Percentiles rank a stretch among this genome's conserved stretches.
Evolutionary conservation across 2,113 vertebrate species (phyloP).

Genomic region (Takifugu flavidus): DNA sequence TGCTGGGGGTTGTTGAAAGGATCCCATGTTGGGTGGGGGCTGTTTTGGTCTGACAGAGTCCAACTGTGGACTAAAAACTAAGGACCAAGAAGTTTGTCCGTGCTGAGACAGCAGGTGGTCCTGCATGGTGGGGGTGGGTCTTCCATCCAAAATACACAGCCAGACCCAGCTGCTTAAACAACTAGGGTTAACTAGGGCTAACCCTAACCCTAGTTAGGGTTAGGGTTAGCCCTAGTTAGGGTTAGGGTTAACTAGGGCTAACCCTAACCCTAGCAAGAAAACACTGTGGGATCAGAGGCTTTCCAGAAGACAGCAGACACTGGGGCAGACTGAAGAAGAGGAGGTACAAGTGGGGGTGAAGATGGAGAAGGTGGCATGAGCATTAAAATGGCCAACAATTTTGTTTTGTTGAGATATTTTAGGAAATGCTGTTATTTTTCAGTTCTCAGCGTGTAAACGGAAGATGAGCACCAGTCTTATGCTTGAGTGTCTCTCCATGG

Average conservation of each 20-base stretch:
- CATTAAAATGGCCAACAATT: too few species aligned
- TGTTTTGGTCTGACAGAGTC: slow-evolving; percentile 18
- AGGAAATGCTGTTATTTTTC: too few species aligned
- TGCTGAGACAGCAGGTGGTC: slow-evolving; percentile 22
- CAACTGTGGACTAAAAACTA: slow-evolving; percentile 27
- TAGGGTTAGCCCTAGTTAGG: too few species aligned
- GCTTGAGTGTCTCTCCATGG: too few species aligned
- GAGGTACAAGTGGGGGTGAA: slow-evolving; percentile 32
- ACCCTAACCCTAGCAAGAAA: too few species aligned
- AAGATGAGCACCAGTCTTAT: too few species aligned
- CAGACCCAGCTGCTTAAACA: neutral
- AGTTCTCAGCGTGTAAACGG: too few species aligned
- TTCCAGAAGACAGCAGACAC: neutral
- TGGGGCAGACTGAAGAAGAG: slow-evolving; percentile 37
- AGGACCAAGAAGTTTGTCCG: slow-evolving; percentile 51
- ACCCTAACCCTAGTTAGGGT: too few species aligned
- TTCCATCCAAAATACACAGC: slow-evolving; percentile 33
- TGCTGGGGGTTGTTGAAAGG: slow-evolving; percentile 17
- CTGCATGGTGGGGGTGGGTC: slow-evolving; percentile 1
- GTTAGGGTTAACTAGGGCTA: too few species aligned
- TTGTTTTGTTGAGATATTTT: too few species aligned
- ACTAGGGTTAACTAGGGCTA: too few species aligned
- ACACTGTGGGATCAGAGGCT: too few species aligned
- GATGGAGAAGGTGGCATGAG: slow-evolving; percentile 36
- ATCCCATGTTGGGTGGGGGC: slow-evolving; percentile 19